phyloP scores from a whole-genome alignment of 2,797 vertebrate species.

The Pseudochromis fuscus region DNA sequence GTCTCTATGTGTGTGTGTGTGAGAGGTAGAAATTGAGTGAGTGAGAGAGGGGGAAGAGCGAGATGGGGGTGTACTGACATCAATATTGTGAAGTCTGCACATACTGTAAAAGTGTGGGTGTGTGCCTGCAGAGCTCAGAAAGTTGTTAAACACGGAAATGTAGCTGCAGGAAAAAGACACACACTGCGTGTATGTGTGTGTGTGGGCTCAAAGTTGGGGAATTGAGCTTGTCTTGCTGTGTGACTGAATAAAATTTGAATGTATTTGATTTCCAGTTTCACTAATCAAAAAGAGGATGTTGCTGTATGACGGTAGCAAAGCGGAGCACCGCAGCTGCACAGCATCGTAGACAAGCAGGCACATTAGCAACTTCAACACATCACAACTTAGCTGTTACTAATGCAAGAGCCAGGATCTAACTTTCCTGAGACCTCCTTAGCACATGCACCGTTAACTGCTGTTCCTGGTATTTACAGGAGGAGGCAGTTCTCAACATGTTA shows the following conservation, averaged over 20 bases:
- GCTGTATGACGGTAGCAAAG: slow-evolving; percentile 3
- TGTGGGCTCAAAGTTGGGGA: neutral
- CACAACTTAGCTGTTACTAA: neutral
- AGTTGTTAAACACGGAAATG: slow-evolving; percentile 48
- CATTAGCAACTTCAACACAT: neutral
- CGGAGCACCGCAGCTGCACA: neutral
- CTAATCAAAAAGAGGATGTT: slow-evolving; percentile 36
- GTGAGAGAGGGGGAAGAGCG: neutral
- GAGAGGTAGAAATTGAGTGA: too few species aligned
- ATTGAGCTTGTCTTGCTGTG: slow-evolving; percentile 16
- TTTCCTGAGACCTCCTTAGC: slow-evolving; percentile 7
- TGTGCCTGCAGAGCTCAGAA: slow-evolving; percentile 43
- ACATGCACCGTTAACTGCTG: slow-evolving; percentile 6
- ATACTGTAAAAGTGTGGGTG: slow-evolving; percentile 51
- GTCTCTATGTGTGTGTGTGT: slow-evolving; percentile 6
- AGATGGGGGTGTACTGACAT: slow-evolving; percentile 49
- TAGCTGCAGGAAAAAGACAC: slow-evolving; percentile 8
- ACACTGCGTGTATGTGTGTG: neutral
- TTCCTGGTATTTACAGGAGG: slow-evolving; percentile 4
- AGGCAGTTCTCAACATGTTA: slow-evolving; percentile 13
- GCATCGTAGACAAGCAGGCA: neutral
- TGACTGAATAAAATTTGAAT: slow-evolving; percentile 44
- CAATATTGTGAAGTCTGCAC: slow-evolving; percentile 40
- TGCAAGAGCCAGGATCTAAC: neutral
- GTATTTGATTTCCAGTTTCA: slow-evolving; percentile 44